Evolutionary conservation across 2,888 invertebrate species (phyloP).

Genomic region (Cremastinae sp.): DNA sequence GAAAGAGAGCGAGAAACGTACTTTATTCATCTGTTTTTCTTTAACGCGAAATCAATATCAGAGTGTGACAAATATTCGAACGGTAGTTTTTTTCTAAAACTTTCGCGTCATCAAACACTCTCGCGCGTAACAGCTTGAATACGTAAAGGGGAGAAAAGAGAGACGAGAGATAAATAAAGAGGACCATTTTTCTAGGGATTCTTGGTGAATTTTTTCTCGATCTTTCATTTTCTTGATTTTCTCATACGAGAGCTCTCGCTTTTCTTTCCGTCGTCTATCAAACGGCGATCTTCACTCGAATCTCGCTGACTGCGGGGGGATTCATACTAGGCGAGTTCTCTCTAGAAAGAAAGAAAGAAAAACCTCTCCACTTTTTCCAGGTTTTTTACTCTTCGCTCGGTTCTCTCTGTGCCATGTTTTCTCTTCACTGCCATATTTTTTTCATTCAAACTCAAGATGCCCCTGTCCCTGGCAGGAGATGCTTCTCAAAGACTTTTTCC

Average conservation of each 20-base stretch:
- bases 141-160: background rate
- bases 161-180: constrained; percentile 9
- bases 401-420: constrained; percentile 21
- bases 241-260: constrained; percentile 27
- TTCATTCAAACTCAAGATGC: constrained; percentile 28
- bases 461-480: constrained; percentile 1
- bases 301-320: constrained; percentile 62
- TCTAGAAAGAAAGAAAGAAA: constrained; percentile 38
- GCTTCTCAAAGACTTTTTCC: constrained; percentile 1
- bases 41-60: background rate
- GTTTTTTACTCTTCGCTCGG: constrained; percentile 13
- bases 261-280: constrained; percentile 69
- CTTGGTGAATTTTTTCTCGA: constrained; percentile 32
- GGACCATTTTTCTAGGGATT: constrained; percentile 33
- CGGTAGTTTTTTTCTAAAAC: constrained; percentile 21
- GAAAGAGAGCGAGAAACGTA: too few species aligned
- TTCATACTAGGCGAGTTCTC: background rate
- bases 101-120: constrained; percentile 41
- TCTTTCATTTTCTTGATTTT: constrained; percentile 28
- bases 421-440: constrained; percentile 40
- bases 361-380: constrained; percentile 20
- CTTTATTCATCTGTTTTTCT: background rate
- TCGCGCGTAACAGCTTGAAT: constrained; percentile 54
- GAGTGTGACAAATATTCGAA: background rate
- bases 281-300: constrained; percentile 67